Evolutionary conservation across 1,140 invertebrate genomes (phyloP), one percentile per base, ranked within the genome.

Genomic region (Hycleus cichorii): DNA sequence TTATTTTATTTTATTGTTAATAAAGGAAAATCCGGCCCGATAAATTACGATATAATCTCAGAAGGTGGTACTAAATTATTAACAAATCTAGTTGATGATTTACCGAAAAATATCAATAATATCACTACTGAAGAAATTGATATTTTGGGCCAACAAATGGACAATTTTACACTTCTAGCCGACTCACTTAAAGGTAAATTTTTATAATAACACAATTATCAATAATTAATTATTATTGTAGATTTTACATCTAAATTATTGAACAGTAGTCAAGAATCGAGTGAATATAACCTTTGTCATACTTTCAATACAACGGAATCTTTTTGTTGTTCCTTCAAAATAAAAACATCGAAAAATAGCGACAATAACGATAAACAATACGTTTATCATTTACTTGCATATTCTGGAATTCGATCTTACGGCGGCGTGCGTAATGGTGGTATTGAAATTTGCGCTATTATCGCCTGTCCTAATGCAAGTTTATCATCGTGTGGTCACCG

Each of bases 401-500:
- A 76, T 57, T 73, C 76, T 39, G 81, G 80, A 0, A 59, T 75
- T 0, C 72, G 78, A 7, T 65, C 69, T 3, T 75, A 73, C 50
- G 55, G 61, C 12, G 66, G 68, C 2, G 25, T 67, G 1, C 69
- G 66, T 2, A 70, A 75, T 32, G 76, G 76, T 9, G 76, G 77
- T 0, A 55, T 76, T 0, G 76, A 81, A 62, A 66, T 71, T 27
- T 83, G 81, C 51, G 72, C 73, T 3, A 43, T 82, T 0, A 69
- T 81, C n/a, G 73, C 76, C 4, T 81, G 80, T 58, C 64, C 63
- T 2, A 73, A 76, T 26, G 58, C 74, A 8, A 72, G 72, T 45
- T 64, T 76, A 25, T 58, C 64, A 1, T 72, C 70, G 25, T 81
- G 78, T 67, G 72, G 68, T 27, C 45, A 68, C 3, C 8, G 49